Base-by-base conservation (phyloP, 2,113 vertebrate genomes). In the Semicossyphus pulcher region DNA sequence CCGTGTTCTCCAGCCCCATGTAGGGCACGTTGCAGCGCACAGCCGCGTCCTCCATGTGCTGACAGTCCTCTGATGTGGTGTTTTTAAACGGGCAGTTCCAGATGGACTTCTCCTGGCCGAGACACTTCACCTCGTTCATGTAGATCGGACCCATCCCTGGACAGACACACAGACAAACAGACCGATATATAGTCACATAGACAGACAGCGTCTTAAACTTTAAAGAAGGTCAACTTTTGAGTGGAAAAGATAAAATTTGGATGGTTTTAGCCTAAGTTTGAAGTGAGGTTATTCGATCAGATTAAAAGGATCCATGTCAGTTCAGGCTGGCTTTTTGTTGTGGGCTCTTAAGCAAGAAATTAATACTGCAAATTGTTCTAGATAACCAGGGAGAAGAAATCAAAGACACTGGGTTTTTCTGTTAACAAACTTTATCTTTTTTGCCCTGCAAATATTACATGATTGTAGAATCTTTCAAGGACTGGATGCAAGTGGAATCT, bases 101-200 rank as follows among this genome's bases (percentile, higher is more conserved):
- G 12, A 99, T 91, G 45, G 96, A 95, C 65, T 89, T 91, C 83
- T 99, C 98, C 0, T 83, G 85, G 15, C 97, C 97, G 0, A 89
- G 49, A 53, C 98, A 99, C 60, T 93, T 93, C 62, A 98, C 96
- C 83, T 98, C 96, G 0, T 95, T 99, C 92, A 99, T 81, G 87
- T 99, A 95, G 82, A 99, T 95, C 0, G 96, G 96, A 20, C 97
- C 97, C 29, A 93, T 95, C 11, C 96, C 98, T 99, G 83, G 2
- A 60, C 10, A 64, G 26, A 60, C 36, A 53, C 11, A 37, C 14
- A 47, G 1, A 48, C 18, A 39, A 4, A 18, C 9, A 36, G 10
- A 21, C 15, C 36, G 36, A 34, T 2, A 72, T 12, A 45, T 10
- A 52, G n/a, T 4, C 14, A 44, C 2, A 44, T 16, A 54, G 21